phyloP scores from a whole-genome alignment of 2,888 invertebrate species.

The Trisateles emortualis region DNA sequence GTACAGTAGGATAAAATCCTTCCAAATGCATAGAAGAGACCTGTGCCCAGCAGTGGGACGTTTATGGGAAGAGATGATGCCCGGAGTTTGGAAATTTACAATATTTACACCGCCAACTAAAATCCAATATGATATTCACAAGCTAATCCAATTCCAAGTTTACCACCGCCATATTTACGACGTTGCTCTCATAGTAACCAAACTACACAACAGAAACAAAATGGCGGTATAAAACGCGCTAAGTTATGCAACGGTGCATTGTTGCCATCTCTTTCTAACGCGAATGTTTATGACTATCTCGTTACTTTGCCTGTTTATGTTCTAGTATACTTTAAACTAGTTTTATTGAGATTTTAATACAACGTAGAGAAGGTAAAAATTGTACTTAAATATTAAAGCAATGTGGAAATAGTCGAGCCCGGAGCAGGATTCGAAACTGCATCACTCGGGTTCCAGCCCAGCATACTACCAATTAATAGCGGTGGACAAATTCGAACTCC shows the following conservation, averaged over 20 bases:
- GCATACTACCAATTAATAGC: too few relatives aligned
- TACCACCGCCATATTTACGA: not conserved
- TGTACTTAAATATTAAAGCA: too few relatives aligned
- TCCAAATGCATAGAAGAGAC: too few relatives aligned
- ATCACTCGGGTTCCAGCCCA: too few relatives aligned
- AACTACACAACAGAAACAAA: not conserved
- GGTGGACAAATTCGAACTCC: too few relatives aligned
- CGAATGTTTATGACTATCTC: not conserved
- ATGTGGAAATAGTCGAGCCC: too few relatives aligned
- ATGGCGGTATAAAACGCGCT: not conserved
- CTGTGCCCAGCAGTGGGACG: too few relatives aligned
- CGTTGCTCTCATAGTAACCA: not conserved
- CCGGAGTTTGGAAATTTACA: too few relatives aligned
- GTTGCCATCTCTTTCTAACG: not conserved
- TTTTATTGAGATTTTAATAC: not conserved
- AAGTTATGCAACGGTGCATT: not conserved
- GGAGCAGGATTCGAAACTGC: too few relatives aligned
- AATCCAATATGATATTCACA: not conserved
- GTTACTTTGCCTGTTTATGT: not conserved
- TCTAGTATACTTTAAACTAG: not conserved
- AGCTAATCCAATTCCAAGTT: not conserved
- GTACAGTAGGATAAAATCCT: too few relatives aligned
- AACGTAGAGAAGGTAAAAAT: not conserved
- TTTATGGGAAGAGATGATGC: too few relatives aligned
- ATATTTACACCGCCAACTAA: not conserved